A percentile compares a stretch with the other conserved stretches of the same genome.
These are phyloP conservation scores for Acrocyrtus sp. DNA, from an alignment of 2,888 invertebrate species.

Conservation along the genomic window DNA sequence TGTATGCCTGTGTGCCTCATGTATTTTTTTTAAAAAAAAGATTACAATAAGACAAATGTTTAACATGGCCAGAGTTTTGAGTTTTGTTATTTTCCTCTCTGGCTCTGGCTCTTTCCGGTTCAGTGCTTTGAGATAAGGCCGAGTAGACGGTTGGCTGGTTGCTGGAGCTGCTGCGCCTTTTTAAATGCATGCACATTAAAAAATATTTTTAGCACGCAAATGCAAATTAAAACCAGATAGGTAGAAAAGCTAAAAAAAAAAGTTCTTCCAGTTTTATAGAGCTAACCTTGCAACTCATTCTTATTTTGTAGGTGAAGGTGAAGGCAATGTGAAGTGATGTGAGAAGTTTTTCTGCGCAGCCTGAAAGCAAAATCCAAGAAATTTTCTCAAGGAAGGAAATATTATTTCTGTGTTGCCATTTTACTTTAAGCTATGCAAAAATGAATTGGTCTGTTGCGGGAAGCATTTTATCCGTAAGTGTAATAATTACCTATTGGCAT, in stretches of 20 bases:
- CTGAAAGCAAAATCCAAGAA: no score
- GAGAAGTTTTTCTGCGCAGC: neutral
- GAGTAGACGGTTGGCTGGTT: neutral
- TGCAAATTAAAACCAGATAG: no score
- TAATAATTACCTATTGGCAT: neutral
- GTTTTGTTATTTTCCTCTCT: slow-evolving; percentile 10
- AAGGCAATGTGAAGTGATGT: neutral
- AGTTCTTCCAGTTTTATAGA: neutral
- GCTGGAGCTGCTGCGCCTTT: no score
- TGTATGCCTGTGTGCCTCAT: no score
- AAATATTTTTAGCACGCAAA: no score
- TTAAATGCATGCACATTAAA: no score
- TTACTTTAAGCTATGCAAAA: neutral
- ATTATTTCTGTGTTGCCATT: no score
- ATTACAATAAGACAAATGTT: no score
- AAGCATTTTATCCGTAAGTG: slow-evolving; percentile 38
- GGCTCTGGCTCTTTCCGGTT: slow-evolving; percentile 21
- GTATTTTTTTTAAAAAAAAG: no score
- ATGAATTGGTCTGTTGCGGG: slow-evolving; percentile 45
- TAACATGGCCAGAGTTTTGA: no score
- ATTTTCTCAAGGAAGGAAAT: slow-evolving; percentile 21
- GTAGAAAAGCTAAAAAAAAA: no score
- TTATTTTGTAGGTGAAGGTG: neutral
- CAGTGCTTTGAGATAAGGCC: slow-evolving; percentile 3
- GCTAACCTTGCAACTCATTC: neutral